Evolutionary conservation across 23 tunicate genomes (phyloP).

Genomic region (Ciona savignyi): DNA sequence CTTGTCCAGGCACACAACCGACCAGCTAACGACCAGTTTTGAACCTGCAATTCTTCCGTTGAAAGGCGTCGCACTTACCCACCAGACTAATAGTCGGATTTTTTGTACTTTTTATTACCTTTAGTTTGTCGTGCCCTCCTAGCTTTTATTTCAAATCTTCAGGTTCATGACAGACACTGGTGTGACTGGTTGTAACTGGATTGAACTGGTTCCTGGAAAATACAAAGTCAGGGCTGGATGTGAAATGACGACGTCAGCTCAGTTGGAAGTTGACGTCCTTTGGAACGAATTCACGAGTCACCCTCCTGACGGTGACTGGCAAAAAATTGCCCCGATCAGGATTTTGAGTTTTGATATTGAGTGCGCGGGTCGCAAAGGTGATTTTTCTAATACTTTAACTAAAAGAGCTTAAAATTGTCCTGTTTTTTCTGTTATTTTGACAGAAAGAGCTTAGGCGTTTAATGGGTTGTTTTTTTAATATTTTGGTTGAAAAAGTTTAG

Average conservation of each 20-base stretch:
- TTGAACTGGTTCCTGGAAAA: slow-evolving; percentile 67
- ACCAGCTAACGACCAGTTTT: no score
- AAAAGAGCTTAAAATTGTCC: no score
- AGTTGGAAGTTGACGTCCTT: slow-evolving; percentile 68
- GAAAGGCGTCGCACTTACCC: no score
- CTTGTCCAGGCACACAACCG: not conserved
- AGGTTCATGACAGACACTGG: slow-evolving; percentile 92
- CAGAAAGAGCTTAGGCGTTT: no score
- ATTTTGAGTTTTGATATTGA: slow-evolving; percentile 94
- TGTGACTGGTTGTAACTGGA: slow-evolving; percentile 87
- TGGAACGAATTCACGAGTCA: slow-evolving; percentile 80
- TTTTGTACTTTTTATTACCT: no score
- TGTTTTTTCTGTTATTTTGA: no score
- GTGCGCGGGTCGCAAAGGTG: slow-evolving; percentile 97
- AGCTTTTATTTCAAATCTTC: no score
- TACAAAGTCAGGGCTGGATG: slow-evolving; percentile 23
- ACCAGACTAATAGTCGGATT: no score
- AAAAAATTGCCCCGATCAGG: slow-evolving; percentile 89
- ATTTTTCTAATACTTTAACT: not conserved
- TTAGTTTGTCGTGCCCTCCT: no score
- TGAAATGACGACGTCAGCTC: slow-evolving; percentile 24
- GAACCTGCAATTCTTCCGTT: no score
- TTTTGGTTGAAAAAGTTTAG: no score
- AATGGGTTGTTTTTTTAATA: no score
- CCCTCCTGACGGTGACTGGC: slow-evolving; percentile 98